Conservation (phyloP, 2,888 invertebrate species). For the Pseudoips prasinana region DNA sequence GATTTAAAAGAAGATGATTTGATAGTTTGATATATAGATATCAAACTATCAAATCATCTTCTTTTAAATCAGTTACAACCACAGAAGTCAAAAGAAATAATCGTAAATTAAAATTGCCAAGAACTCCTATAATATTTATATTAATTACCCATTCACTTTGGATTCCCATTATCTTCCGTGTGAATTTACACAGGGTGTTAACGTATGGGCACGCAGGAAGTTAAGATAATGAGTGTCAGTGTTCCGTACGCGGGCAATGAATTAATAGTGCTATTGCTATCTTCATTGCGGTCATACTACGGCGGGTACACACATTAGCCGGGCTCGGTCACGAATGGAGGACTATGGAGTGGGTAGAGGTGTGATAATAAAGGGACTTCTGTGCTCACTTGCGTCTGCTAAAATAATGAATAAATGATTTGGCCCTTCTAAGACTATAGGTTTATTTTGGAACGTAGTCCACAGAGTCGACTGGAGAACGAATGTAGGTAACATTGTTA, state of each 20-base stretch:
- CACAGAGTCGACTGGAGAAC: too few species aligned
- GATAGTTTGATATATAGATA: too few species aligned
- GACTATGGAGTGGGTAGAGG: constrained; percentile 11
- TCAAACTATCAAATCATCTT: too few species aligned
- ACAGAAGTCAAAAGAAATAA: too few species aligned
- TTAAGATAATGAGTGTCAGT: constrained; percentile 37
- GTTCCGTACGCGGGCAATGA: constrained; percentile 57
- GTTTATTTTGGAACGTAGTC: too few species aligned
- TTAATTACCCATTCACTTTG: neutral
- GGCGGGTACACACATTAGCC: constrained; percentile 58
- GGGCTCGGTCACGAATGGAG: constrained; percentile 58
- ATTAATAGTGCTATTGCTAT: constrained; percentile 72
- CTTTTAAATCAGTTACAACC: too few species aligned
- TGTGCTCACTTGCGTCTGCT: constrained; percentile 17
- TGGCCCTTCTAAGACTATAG: too few species aligned
- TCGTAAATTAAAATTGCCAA: too few species aligned
- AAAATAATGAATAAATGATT: too few species aligned
- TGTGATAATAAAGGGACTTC: constrained; percentile 5
- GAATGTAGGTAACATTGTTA: too few species aligned
- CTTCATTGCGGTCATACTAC: constrained; percentile 66
- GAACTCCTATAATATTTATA: neutral
- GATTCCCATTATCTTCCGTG: constrained; percentile 15
- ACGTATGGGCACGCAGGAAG: constrained; percentile 39
- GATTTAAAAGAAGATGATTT: too few species aligned
- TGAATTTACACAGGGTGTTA: constrained; percentile 28